Percentiles rank a stretch among this genome's conserved stretches.
phyloP scores from a whole-genome alignment of 2,797 vertebrate genomes.

The Carduelis carduelis region DNA sequence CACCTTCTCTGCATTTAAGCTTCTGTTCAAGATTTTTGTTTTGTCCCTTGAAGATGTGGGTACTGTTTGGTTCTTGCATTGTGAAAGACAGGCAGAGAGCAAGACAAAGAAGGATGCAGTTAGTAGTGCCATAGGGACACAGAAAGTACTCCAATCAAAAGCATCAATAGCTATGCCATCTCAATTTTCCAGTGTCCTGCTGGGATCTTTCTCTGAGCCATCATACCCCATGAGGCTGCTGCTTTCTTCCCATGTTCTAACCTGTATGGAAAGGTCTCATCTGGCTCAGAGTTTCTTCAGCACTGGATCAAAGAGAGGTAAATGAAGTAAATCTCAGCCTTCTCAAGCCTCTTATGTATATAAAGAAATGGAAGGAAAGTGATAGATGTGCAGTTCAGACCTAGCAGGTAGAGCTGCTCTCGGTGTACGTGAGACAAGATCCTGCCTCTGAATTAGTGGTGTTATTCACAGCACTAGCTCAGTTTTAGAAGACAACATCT shows the following conservation, averaged over 20 bases:
- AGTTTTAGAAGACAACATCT: neutral
- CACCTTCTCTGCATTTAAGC: neutral
- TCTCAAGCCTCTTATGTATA: neutral
- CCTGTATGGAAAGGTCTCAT: neutral
- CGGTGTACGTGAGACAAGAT: accelerated
- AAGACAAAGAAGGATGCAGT: neutral
- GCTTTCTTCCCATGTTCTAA: neutral
- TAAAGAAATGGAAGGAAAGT: neutral
- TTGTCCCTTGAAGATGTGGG: neutral
- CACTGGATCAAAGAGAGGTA: neutral
- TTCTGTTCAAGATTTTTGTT: neutral
- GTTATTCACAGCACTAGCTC: neutral
- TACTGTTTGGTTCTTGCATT: neutral
- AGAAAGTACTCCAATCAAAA: neutral
- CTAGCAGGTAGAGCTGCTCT: neutral
- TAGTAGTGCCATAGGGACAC: neutral
- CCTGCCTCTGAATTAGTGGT: neutral
- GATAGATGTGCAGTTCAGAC: neutral
- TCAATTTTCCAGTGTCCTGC: neutral
- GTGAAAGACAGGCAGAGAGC: neutral
- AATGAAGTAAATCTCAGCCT: neutral
- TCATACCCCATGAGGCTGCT: neutral
- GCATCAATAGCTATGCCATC: neutral
- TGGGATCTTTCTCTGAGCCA: neutral
- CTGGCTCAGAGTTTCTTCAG: neutral